Conservation (phyloP, 2,113 vertebrate species). For the Garra rufa region DNA sequence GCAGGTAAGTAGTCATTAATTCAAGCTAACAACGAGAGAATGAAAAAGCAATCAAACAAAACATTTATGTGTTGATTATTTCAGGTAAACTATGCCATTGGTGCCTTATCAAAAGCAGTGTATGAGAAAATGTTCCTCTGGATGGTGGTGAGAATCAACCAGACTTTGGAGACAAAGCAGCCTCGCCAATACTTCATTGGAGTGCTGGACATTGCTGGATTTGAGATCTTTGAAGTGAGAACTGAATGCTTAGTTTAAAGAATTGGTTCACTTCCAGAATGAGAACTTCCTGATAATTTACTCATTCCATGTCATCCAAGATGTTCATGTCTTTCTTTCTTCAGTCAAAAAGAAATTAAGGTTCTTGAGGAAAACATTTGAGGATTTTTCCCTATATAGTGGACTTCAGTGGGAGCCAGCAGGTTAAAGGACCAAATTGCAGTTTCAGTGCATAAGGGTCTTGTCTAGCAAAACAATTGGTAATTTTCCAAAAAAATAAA, state of each 20-base stretch:
- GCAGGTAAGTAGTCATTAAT: conserved; percentile 73
- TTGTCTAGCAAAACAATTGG: too few relatives aligned
- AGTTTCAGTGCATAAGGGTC: too few relatives aligned
- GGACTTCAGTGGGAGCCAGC: too few relatives aligned
- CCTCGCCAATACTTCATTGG: conserved; percentile 69
- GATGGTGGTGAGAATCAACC: conserved; percentile 71
- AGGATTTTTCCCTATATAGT: too few relatives aligned
- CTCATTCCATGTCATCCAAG: too few relatives aligned
- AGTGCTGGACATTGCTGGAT: conserved; percentile 68
- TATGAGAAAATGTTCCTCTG: conserved; percentile 72
- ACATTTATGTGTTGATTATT: not conserved
- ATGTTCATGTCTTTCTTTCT: too few relatives aligned
- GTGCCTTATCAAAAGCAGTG: conserved; percentile 67
- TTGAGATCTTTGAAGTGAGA: conserved; percentile 69
- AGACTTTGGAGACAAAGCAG: conserved; percentile 66
- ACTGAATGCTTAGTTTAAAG: not conserved
- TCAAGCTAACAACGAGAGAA: conserved; percentile 30
- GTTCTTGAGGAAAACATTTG: too few relatives aligned
- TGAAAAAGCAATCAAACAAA: not conserved
- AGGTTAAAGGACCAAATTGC: too few relatives aligned
- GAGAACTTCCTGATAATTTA: too few relatives aligned
- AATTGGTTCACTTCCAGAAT: too few relatives aligned
- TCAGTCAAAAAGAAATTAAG: too few relatives aligned
- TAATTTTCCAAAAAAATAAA: too few relatives aligned
- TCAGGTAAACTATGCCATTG: conserved; percentile 58